Evolutionary conservation across 2,113 vertebrate species (phyloP).

Genomic region (Indri indri): DNA sequence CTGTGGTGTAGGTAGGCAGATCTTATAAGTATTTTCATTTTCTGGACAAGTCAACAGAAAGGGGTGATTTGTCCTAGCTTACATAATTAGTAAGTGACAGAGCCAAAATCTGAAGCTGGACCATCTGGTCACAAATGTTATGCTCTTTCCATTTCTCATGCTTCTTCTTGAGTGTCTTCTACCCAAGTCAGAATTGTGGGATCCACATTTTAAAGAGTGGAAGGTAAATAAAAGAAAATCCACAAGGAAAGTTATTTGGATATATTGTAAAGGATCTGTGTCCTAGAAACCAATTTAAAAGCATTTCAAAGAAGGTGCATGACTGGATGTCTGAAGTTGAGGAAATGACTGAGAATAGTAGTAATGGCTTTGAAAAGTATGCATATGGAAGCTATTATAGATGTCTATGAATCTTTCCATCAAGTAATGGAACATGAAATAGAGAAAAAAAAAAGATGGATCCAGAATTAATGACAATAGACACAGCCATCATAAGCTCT

Average conservation of each 20-base stretch:
- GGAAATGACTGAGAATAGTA: background rate
- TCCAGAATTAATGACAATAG: background rate
- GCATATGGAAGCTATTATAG: background rate
- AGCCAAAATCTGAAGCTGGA: background rate
- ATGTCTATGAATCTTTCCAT: background rate
- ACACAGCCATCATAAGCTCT: background rate
- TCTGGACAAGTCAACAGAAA: background rate
- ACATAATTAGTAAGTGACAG: background rate
- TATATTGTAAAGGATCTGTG: background rate
- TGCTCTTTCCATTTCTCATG: background rate
- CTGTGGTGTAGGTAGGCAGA: background rate
- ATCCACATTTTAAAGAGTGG: background rate
- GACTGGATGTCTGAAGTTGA: background rate
- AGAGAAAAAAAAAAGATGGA: background rate
- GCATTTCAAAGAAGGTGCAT: background rate
- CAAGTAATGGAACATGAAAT: background rate
- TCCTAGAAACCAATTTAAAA: background rate
- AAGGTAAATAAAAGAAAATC: background rate
- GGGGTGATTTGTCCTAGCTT: background rate
- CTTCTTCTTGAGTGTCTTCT: background rate
- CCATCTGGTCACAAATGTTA: background rate
- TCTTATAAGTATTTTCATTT: background rate
- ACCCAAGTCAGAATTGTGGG: rapidly evolving
- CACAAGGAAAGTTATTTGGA: background rate
- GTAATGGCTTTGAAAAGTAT: background rate